Evolutionary conservation across 2,888 invertebrate species (phyloP).

Genomic region (Spatulosminthurus flaviceps): DNA sequence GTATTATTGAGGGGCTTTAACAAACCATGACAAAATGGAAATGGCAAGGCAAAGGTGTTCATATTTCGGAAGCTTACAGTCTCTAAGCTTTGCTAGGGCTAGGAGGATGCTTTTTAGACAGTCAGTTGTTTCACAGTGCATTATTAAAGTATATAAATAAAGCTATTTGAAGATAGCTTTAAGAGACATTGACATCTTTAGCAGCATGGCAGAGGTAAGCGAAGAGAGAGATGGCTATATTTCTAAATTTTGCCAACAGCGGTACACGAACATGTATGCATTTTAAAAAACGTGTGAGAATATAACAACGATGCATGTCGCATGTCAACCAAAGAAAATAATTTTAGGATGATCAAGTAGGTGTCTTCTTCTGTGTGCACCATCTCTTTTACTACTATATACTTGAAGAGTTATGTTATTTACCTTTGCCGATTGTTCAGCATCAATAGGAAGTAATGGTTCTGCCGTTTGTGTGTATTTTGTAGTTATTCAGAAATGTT

Average conservation of each 20-base stretch:
- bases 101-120: background rate
- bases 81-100: background rate
- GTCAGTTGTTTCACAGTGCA: background rate
- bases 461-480: background rate
- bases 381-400: background rate
- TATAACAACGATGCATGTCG: background rate
- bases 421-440: background rate
- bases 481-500: background rate
- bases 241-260: too few species aligned
- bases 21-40: slow-evolving; percentile 7
- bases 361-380: background rate
- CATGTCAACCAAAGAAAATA: slow-evolving; percentile 14
- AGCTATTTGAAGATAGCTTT: background rate
- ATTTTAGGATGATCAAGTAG: slow-evolving; percentile 2
- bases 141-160: background rate
- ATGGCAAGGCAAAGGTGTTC: background rate
- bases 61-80: background rate
- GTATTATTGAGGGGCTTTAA: slow-evolving; percentile 5
- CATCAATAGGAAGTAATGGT: background rate
- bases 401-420: background rate
- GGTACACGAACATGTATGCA: too few species aligned
- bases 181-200: slow-evolving; percentile 17
- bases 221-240: too few species aligned
- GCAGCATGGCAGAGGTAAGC: too few species aligned
- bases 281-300: too few species aligned